phyloP scores from a whole-genome alignment of 2,797 vertebrate species.

The Tenualosa ilisha region DNA sequence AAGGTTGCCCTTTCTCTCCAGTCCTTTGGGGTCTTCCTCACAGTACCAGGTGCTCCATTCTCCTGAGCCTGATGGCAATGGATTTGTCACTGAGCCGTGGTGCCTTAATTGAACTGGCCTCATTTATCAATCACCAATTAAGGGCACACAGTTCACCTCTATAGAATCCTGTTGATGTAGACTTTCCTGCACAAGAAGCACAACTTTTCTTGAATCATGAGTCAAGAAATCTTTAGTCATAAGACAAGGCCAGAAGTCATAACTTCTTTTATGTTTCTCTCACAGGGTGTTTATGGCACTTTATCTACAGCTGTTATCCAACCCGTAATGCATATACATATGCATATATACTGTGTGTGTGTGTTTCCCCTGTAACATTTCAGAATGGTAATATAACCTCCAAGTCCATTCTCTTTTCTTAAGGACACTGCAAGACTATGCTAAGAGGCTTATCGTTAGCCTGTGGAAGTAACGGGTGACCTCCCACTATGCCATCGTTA shows the following conservation, averaged over 20 bases:
- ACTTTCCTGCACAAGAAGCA: background rate
- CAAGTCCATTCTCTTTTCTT: background rate
- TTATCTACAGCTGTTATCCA: too few relatives aligned
- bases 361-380: background rate
- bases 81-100: conserved; percentile 59
- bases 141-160: conserved; percentile 59
- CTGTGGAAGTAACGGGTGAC: background rate
- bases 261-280: background rate
- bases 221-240: background rate
- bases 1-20: conserved; percentile 64
- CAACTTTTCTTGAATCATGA: background rate
- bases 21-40: conserved; percentile 60
- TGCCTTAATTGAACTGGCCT: conserved; percentile 45
- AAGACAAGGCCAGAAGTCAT: background rate
- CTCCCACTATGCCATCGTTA: background rate
- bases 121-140: conserved; percentile 70
- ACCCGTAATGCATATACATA: too few relatives aligned
- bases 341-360: too few relatives aligned
- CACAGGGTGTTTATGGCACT: background rate
- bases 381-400: background rate
- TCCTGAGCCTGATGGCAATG: conserved; percentile 47
- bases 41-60: conserved; percentile 14
- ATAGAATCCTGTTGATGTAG: background rate
- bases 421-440: background rate
- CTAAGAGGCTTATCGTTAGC: background rate